These are phyloP conservation scores for Suncus etruscus DNA, from an alignment of 2,113 vertebrate genomes.

Conservation along the genomic window DNA sequence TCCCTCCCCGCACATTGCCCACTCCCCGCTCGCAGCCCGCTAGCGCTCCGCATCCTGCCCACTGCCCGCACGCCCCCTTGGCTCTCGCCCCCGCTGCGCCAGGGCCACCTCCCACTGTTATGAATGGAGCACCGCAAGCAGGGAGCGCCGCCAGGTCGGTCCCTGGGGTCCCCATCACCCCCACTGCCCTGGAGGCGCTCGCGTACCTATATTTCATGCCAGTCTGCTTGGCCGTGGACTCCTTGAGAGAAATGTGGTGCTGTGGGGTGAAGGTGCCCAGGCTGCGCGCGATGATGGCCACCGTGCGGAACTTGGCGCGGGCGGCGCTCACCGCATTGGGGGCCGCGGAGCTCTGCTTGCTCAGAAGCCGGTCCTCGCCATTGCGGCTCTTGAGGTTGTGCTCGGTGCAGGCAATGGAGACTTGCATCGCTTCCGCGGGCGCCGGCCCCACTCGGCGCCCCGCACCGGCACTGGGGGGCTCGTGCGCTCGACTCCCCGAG, in stretches of 20 bases:
- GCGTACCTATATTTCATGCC: slow-evolving; percentile 99
- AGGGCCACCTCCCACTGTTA: no score
- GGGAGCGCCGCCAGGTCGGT: no score
- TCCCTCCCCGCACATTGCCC: no score
- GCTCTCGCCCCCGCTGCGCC: no score
- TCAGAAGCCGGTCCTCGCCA: slow-evolving; percentile 94
- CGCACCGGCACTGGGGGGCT: slow-evolving; percentile 63
- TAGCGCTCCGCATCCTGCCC: no score
- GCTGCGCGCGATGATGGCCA: slow-evolving; percentile 98
- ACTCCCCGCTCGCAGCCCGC: no score
- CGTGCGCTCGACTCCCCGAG: not conserved
- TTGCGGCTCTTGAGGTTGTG: slow-evolving; percentile 98
- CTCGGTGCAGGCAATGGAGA: slow-evolving; percentile 99
- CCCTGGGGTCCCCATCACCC: no score
- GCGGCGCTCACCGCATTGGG: slow-evolving; percentile 97
- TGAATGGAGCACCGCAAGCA: no score
- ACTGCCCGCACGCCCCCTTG: no score
- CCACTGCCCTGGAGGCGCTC: no score
- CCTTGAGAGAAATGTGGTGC: slow-evolving; percentile 98
- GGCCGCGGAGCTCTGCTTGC: slow-evolving; percentile 94
- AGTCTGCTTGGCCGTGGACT: slow-evolving; percentile 98
- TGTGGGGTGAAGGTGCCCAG: slow-evolving; percentile 96
- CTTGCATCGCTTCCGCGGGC: slow-evolving; percentile 93
- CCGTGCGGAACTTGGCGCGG: slow-evolving; percentile 96
- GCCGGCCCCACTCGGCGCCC: slow-evolving; percentile 76